Conservation (phyloP, 2,113 vertebrate genomes). For the Calypte anna region DNA sequence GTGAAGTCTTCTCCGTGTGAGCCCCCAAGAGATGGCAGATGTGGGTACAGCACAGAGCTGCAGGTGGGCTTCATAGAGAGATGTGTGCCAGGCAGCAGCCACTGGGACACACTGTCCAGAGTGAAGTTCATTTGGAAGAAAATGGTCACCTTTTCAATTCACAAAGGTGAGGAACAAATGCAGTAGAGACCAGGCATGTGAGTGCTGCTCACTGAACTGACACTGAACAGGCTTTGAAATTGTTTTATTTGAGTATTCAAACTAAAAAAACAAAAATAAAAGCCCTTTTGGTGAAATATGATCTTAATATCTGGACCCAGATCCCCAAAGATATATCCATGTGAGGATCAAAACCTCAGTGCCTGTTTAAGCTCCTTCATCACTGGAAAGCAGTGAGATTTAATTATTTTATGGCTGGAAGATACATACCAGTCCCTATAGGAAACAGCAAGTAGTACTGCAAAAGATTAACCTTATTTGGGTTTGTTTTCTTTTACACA, state of each 20-base stretch:
- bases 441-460: neutral
- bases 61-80: neutral
- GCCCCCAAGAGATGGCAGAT: neutral
- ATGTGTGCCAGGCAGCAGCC: neutral
- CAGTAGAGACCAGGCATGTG: neutral
- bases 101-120: neutral
- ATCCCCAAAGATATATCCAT: neutral
- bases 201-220: neutral
- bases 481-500: constrained; percentile 34
- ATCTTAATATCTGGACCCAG: neutral
- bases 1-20: neutral
- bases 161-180: neutral
- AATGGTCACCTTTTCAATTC: neutral
- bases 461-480: constrained; percentile 32
- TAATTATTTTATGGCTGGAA: constrained; percentile 14
- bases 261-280: neutral
- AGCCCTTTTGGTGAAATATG: neutral
- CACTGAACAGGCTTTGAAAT: neutral
- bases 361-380: neutral
- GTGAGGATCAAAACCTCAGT: neutral
- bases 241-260: neutral
- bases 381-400: neutral
- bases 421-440: constrained; percentile 2
- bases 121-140: neutral
- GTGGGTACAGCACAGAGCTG: neutral